A percentile compares a stretch with the other conserved stretches of the same genome.
phyloP scores from a whole-genome alignment of 2,113 vertebrate genomes.

The Callaeas wilsoni region DNA sequence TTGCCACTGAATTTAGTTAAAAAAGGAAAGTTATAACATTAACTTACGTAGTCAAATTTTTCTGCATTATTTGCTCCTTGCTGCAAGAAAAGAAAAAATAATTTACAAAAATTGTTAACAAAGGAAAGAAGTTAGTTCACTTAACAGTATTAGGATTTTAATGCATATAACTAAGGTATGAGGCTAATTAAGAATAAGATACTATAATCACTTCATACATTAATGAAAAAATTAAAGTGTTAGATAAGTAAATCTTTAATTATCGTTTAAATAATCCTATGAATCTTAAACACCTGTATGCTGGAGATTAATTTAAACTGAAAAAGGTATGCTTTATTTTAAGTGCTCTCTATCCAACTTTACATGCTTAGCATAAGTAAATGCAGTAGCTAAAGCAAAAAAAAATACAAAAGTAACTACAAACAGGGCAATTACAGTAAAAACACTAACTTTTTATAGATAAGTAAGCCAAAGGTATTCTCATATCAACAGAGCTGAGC shows the following conservation, averaged over 20 bases:
- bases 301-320: conserved; percentile 42
- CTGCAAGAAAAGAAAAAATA: conserved; percentile 80
- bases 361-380: not conserved
- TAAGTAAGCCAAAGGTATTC: not conserved
- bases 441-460: not conserved
- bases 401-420: not conserved
- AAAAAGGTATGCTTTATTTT: conserved; percentile 69
- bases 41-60: conserved; percentile 98
- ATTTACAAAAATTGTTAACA: conserved; percentile 65
- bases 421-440: not conserved
- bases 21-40: not conserved
- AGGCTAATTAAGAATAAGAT: conserved; percentile 40
- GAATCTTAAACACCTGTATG: conserved; percentile 24
- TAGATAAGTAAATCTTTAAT: conserved; percentile 46
- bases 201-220: conserved; percentile 57
- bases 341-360: conserved; percentile 52
- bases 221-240: conserved; percentile 64
- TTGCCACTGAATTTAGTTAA: not conserved
- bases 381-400: not conserved
- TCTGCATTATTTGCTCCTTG: conserved; percentile 96
- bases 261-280: conserved; percentile 34
- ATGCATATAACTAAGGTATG: conserved; percentile 7
- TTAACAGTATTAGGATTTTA: conserved; percentile 57
- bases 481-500: conserved; percentile 46
- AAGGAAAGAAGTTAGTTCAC: conserved; percentile 23